These are phyloP conservation scores for Grantiella picta DNA, from an alignment of 2,113 vertebrate species.

Conservation along the genomic window DNA sequence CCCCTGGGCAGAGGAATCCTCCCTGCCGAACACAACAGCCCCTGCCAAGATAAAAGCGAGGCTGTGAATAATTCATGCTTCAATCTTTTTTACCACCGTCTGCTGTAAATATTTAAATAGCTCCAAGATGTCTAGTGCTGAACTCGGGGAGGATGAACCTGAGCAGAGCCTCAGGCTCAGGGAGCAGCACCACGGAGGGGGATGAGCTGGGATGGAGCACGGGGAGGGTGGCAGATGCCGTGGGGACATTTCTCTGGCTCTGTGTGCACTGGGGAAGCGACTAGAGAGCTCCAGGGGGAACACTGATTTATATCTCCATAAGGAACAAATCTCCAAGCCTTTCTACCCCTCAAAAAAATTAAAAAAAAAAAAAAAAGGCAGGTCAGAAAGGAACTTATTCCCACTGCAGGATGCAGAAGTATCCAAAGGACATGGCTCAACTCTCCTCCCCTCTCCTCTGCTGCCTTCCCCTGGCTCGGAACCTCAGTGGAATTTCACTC, in stretches of 20 bases:
- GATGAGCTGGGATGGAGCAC: neutral
- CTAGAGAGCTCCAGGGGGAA: neutral
- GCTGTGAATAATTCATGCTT: conserved; percentile 73
- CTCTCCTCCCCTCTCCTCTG: neutral
- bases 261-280: neutral
- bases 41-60: conserved; percentile 65
- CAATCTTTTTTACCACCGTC: conserved; percentile 50
- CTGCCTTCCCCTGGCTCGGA: neutral
- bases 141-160: neutral
- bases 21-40: neutral
- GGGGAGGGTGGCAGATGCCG: neutral
- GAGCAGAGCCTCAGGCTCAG: neutral
- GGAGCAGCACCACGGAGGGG: neutral
- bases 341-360: neutral
- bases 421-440: neutral
- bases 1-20: neutral
- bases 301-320: neutral
- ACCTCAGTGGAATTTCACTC: neutral
- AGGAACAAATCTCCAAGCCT: neutral
- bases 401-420: neutral
- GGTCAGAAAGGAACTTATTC: neutral
- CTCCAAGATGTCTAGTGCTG: conserved; percentile 24
- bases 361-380: too few relatives aligned
- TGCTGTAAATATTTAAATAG: conserved; percentile 72
- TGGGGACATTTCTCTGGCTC: neutral